Conservation (phyloP, 1,140 invertebrate species). For the Macrocentrus cingulum region DNA sequence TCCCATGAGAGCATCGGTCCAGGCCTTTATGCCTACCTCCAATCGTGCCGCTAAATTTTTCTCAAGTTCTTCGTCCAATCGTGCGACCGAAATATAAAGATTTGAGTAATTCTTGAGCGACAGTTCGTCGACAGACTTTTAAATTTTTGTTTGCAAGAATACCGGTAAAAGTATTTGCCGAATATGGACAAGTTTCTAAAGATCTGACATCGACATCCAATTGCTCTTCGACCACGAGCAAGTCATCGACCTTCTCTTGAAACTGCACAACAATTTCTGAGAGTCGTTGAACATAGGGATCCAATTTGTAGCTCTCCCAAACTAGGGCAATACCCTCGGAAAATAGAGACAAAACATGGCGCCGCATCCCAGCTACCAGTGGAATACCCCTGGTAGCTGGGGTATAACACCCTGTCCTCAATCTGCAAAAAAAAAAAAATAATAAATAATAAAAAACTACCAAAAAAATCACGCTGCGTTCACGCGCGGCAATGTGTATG, state of each 20-base stretch:
- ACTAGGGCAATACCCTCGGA: conserved; percentile 90
- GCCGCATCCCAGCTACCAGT: conserved; percentile 88
- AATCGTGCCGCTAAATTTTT: conserved; percentile 86
- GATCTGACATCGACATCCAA: conserved; percentile 94
- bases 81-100: conserved; percentile 91
- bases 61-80: conserved; percentile 93
- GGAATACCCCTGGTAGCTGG: conserved; percentile 91
- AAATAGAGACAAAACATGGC: conserved; percentile 86
- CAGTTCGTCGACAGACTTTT: conserved; percentile 96
- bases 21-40: conserved; percentile 92
- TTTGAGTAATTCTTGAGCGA: conserved; percentile 97
- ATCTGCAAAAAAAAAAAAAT: conserved; percentile 79
- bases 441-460: too few species aligned
- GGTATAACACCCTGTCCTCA: conserved; percentile 86
- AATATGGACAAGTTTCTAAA: conserved; percentile 95
- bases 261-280: conserved; percentile 93
- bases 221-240: conserved; percentile 92
- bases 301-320: conserved; percentile 99
- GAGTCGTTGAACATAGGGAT: conserved; percentile 93
- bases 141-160: conserved; percentile 94
- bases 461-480: too few species aligned
- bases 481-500: conserved; percentile 46
- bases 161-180: conserved; percentile 86
- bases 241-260: conserved; percentile 97
- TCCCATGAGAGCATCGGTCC: conserved; percentile 88